Base-by-base conservation (phyloP, 2,113 vertebrate species). In the Oplegnathus fasciatus region DNA sequence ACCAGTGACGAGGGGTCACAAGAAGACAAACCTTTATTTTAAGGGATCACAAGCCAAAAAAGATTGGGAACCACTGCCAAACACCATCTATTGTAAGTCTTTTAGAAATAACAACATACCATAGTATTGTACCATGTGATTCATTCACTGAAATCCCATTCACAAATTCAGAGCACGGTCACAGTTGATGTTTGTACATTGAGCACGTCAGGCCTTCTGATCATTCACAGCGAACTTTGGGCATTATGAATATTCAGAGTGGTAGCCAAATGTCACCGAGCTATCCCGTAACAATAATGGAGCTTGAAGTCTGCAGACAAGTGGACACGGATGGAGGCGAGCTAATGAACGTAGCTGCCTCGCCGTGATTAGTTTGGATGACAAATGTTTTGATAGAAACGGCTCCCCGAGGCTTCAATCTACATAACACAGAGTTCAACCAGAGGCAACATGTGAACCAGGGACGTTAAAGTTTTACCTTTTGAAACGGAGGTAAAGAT, bases 381-480 rank as follows among this genome's bases (percentile, higher is more conserved):
- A 90, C 82, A 86, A 82, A 87, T 88, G 86, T 88, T 89, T 82
- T 80, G 78, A 91, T 73, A 81, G 80, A 77, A 55, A 84, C 15
- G 3, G 1, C 78, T 75, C 37, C 80, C 44, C 3, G 40, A 75
- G 72, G 62, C 50, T 70, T 89, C 74, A 82, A 13, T 84, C 66
- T 62, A 37, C 61, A 84, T 70, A 81, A 28, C 46, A 58, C 20
- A 2, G 34, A 62, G 18, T 69, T 85, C n/a, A 82, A 42, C 44
- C 50, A 26, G 40, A 58, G 55, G 66, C 80, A 70, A 81, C 62
- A 20, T 78, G 72, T 58, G 57, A 66, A 55, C 6, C 50, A 28
- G 50, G 30, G 4, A 62, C 0, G 9, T 28, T 54, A 54, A 55
- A n/a, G 11, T 13, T 71, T 61, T 62, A 60, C 28, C n/a, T 64